phyloP scores from a whole-genome alignment of 2,797 vertebrate species.

The Coregonus sp. region DNA sequence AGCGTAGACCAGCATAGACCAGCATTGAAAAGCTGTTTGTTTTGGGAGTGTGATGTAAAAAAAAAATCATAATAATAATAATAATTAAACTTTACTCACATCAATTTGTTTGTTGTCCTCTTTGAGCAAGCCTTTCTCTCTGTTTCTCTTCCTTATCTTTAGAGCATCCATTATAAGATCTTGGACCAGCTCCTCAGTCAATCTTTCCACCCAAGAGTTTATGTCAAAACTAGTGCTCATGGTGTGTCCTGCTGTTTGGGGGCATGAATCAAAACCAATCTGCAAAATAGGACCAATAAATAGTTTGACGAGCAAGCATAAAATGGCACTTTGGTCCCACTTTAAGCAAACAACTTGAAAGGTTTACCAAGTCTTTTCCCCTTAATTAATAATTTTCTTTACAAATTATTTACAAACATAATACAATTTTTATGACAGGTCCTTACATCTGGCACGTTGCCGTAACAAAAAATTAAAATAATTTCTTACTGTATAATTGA shows the following conservation, averaged over 20 bases:
- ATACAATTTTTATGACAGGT: no score
- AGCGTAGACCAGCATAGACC: no score
- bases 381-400: no score
- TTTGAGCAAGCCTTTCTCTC: conserved; percentile 17
- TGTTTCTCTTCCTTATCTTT: conserved; percentile 21
- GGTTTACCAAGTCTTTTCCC: no score
- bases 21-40: no score
- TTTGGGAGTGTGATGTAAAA: neutral
- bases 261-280: conserved; percentile 19
- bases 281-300: conserved; percentile 20
- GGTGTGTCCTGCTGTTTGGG: conserved; percentile 9
- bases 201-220: conserved; percentile 22
- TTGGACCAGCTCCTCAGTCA: conserved; percentile 34
- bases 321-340: neutral
- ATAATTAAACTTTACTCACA: neutral
- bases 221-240: conserved; percentile 15
- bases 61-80: no score
- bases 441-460: no score
- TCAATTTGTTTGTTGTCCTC: neutral
- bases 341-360: neutral
- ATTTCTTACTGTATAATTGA: no score
- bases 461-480: no score
- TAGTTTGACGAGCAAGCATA: neutral
- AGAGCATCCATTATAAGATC: conserved; percentile 37
- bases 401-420: no score